Percentiles rank a stretch among this genome's conserved stretches.
Evolutionary conservation across 2,888 invertebrate genomes (phyloP).

Genomic region (Neoascia interrupta): DNA sequence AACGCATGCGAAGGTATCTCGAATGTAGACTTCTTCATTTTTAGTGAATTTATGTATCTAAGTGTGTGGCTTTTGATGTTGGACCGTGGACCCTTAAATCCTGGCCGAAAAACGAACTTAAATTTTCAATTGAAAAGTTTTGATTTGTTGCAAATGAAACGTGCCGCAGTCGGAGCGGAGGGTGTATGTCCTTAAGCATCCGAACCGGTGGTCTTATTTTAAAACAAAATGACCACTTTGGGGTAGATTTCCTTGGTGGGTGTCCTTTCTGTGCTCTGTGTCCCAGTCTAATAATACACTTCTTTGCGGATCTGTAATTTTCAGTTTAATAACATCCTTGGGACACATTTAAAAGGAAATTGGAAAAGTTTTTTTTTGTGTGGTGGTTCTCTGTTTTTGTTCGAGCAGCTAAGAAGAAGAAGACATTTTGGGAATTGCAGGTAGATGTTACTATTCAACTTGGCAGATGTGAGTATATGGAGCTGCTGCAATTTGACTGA

Average conservation of each 20-base stretch:
- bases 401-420: constrained; percentile 1
- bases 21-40: constrained; percentile 26
- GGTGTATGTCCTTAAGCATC: constrained; percentile 1
- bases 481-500: constrained; percentile 49
- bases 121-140: constrained; percentile 60
- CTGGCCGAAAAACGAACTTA: constrained; percentile 25
- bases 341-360: constrained; percentile 69
- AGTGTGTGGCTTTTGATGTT: constrained; percentile 13
- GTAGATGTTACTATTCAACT: constrained; percentile 24
- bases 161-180: constrained; percentile 1
- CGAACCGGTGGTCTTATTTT: constrained; percentile 22
- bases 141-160: constrained; percentile 62
- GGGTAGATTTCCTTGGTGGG: constrained; percentile 13
- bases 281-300: constrained; percentile 55
- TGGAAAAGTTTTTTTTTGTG: constrained; percentile 64
- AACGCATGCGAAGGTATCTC: neutral
- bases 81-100: constrained; percentile 7
- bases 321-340: constrained; percentile 68
- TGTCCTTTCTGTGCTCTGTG: constrained; percentile 21
- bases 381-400: constrained; percentile 6
- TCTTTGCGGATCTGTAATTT: constrained; percentile 67
- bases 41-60: constrained; percentile 36
- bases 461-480: constrained; percentile 4
- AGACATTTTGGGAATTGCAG: constrained; percentile 52
- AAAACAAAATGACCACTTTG: constrained; percentile 52